Evolutionary conservation across 2,888 invertebrate genomes (phyloP).

Genomic region (Cyclophora albipunctata): DNA sequence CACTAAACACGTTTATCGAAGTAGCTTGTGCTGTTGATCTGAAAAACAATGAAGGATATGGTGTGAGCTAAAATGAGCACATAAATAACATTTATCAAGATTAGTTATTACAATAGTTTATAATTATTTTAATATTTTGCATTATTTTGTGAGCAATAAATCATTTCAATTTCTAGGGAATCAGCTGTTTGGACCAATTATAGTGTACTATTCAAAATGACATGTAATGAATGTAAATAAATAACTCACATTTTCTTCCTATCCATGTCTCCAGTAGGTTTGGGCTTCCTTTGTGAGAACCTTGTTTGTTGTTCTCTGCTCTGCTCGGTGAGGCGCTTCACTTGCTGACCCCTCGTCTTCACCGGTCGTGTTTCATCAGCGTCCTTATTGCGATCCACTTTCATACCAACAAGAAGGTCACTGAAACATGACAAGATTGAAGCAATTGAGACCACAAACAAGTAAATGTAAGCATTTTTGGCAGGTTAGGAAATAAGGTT

Average conservation of each 20-base stretch:
- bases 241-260: conserved; percentile 14
- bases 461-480: too few species aligned
- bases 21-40: conserved; percentile 33
- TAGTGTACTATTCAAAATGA: too few species aligned
- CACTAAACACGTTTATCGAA: conserved; percentile 78
- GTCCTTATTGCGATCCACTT: conserved; percentile 78
- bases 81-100: too few species aligned
- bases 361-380: conserved; percentile 30
- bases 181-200: too few species aligned
- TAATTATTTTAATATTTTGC: too few species aligned
- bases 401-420: conserved; percentile 85
- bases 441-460: too few species aligned
- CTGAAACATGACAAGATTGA: conserved; percentile 48
- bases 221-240: too few species aligned
- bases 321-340: conserved; percentile 59
- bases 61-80: too few species aligned
- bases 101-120: too few species aligned
- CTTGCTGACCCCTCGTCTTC: conserved; percentile 70
- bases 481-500: too few species aligned
- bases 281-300: conserved; percentile 31
- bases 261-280: neutral
- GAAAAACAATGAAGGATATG: neutral
- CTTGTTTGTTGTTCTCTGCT: conserved; percentile 29
- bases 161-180: too few species aligned
- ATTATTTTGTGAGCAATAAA: too few species aligned